Evolutionary conservation across 2,888 invertebrate genomes (phyloP).

Genomic region (Sphaeridia pumilis): DNA sequence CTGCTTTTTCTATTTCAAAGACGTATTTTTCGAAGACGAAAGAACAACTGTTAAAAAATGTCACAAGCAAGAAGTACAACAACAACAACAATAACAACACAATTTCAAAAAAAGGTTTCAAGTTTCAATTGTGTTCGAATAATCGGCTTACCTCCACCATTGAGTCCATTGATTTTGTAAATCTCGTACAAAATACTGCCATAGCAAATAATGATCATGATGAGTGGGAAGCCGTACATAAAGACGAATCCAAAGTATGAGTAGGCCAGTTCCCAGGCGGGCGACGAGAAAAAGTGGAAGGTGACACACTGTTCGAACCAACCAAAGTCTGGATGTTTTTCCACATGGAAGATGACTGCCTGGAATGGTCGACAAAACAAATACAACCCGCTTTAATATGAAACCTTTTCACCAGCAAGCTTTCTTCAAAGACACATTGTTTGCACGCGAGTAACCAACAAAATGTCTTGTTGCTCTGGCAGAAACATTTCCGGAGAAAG

Average conservation of each 20-base stretch:
- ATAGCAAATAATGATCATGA: constrained; percentile 78
- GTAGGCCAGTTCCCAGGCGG: constrained; percentile 63
- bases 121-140: no score
- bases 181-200: constrained; percentile 77
- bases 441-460: no score
- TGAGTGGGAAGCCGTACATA: constrained; percentile 74
- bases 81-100: no score
- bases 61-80: no score
- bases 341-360: constrained; percentile 74
- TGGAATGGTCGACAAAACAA: constrained; percentile 40
- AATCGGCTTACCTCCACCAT: constrained; percentile 19
- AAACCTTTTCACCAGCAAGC: no score
- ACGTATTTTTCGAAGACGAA: no score
- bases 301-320: constrained; percentile 89
- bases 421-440: no score
- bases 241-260: constrained; percentile 69
- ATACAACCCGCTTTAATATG: not conserved
- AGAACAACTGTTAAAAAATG: no score
- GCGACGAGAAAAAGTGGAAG: constrained; percentile 62
- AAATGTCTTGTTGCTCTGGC: not conserved
- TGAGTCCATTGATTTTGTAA: constrained; percentile 42
- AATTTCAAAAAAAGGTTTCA: no score
- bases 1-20: no score
- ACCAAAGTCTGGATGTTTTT: constrained; percentile 64
- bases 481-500: not conserved